Evolutionary conservation across 2,113 vertebrate species (phyloP).

Genomic region (Megaptera novaeangliae): DNA sequence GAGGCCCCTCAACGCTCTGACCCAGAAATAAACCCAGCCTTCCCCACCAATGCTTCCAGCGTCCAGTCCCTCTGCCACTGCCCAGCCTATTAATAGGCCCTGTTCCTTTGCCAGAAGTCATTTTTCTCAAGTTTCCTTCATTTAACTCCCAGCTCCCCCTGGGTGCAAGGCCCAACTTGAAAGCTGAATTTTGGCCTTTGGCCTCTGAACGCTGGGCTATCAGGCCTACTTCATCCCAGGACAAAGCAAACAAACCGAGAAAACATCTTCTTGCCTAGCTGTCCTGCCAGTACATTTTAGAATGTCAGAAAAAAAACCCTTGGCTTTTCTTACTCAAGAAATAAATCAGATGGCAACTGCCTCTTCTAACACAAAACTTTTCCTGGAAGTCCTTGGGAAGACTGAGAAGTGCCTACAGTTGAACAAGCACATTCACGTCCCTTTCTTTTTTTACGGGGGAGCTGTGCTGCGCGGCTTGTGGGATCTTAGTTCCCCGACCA

Average conservation of each 20-base stretch:
- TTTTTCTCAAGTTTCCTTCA: slow-evolving; percentile 70
- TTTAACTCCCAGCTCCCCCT: slow-evolving; percentile 50
- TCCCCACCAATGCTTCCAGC: slow-evolving; percentile 37
- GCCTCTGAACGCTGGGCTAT: neutral
- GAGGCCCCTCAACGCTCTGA: slow-evolving; percentile 62
- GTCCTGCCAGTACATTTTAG: neutral
- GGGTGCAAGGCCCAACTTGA: neutral
- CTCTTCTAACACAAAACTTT: slow-evolving; percentile 53
- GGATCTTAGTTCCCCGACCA: too few species aligned
- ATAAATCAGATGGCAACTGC: slow-evolving; percentile 23
- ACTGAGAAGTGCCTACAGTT: neutral
- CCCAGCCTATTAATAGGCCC: slow-evolving; percentile 71
- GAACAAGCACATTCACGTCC: neutral
- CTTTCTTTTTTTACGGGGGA: neutral
- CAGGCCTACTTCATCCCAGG: neutral
- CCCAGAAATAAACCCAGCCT: slow-evolving; percentile 73
- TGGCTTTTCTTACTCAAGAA: slow-evolving; percentile 43
- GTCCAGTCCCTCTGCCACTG: slow-evolving; percentile 30
- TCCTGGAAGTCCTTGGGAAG: slow-evolving; percentile 47
- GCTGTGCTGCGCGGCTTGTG: too few species aligned
- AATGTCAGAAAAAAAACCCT: slow-evolving; percentile 47
- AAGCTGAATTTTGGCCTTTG: slow-evolving; percentile 11
- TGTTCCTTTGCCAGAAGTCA: slow-evolving; percentile 63
- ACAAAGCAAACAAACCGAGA: slow-evolving; percentile 56
- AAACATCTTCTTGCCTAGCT: slow-evolving; percentile 31